Evolutionary conservation across 1,140 invertebrate species (phyloP), one percentile per base, ranked within the genome.

Genomic region (Lepidotrigona ventralis): DNA sequence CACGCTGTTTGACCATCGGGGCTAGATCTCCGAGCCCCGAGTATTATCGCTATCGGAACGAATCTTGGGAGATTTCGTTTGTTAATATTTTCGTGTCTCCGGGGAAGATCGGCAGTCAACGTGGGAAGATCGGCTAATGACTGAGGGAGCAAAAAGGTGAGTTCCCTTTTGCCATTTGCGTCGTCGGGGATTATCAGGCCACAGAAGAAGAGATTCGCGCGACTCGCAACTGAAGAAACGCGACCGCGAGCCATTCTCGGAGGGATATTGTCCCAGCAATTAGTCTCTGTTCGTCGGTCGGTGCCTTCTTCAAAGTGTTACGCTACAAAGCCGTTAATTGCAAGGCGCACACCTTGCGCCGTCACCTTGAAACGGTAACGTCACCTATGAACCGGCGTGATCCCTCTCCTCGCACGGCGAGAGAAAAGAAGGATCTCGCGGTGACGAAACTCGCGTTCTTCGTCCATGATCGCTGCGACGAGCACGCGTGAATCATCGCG

Each of bases 141-240:
- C 81, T 80, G 14, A 75, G 89, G 86, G 71, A 86, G 79, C 80
- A 87, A 87, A 91, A 76, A 91, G 88, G 86, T 82, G 86, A 85
- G 91, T 92, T 91, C 90, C 89, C 90, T 92, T 86, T 90, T 88
- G 64, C 90, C 85, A 88, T 90, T 89, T 86, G 86, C 66, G 85
- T 83, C 76, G 19, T 70, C 70, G 51, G 26, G 39, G 56, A 60
- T 64, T 63, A 71, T 71, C 81, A 64, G 1, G 11, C 58, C 12
- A 5, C 58, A 15, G 71, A 14, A 15, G 23, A 23, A 15, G 23
- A 23, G 73, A n/a, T 33, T 21, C 12, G 53, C 17, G 60, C 9
- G n/a, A 70, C 33, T 33, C 39, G 69, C 46, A 60, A 64, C 58
- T 39, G 54, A 56, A 81, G 76, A 81, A 76, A 58, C 39, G 33